A percentile compares a stretch with the other conserved stretches of the same genome.
phyloP scores from a whole-genome alignment of 2,888 invertebrate genomes.

The Clivina fossor region DNA sequence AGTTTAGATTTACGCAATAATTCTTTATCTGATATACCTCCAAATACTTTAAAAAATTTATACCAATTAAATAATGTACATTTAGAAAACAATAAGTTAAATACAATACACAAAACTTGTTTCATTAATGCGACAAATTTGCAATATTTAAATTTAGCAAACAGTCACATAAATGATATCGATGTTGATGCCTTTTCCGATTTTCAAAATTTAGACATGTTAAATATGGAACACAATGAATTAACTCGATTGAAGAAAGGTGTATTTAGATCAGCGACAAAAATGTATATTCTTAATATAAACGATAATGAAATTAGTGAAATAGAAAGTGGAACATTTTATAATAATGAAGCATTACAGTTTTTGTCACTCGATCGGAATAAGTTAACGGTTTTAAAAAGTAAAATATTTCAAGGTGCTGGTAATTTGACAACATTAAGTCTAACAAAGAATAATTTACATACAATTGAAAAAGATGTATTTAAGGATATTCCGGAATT shows the following conservation, averaged over 20 bases:
- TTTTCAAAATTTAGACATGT: slow-evolving; percentile 19
- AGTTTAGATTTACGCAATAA: slow-evolving; percentile 15
- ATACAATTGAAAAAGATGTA: slow-evolving; percentile 21
- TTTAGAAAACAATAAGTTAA: slow-evolving; percentile 14
- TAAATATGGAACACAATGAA: slow-evolving; percentile 18
- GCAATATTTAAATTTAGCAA: slow-evolving; percentile 14
- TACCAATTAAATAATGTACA: slow-evolving; percentile 10
- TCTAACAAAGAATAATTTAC: slow-evolving; percentile 21
- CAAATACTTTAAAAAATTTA: slow-evolving; percentile 21
- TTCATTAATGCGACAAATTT: slow-evolving; percentile 16
- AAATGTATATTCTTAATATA: slow-evolving; percentile 22
- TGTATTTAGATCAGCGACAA: slow-evolving; percentile 14
- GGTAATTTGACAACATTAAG: slow-evolving; percentile 16
- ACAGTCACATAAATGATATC: slow-evolving; percentile 16
- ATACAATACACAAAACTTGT: slow-evolving; percentile 16
- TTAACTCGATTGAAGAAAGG: slow-evolving; percentile 22
- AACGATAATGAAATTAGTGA: slow-evolving; percentile 15
- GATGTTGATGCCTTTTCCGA: slow-evolving; percentile 26
- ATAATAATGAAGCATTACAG: slow-evolving; percentile 18
- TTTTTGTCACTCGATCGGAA: slow-evolving; percentile 17
- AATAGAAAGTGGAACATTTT: slow-evolving; percentile 23
- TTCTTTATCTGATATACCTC: slow-evolving; percentile 12
- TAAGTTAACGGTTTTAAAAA: slow-evolving; percentile 17
- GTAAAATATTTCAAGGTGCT: slow-evolving; percentile 21
- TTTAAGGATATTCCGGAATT: slow-evolving; percentile 25